Evolutionary conservation across 2,888 invertebrate genomes (phyloP), one percentile per base, ranked within the genome.

Genomic region (Spicauda simplicius): DNA sequence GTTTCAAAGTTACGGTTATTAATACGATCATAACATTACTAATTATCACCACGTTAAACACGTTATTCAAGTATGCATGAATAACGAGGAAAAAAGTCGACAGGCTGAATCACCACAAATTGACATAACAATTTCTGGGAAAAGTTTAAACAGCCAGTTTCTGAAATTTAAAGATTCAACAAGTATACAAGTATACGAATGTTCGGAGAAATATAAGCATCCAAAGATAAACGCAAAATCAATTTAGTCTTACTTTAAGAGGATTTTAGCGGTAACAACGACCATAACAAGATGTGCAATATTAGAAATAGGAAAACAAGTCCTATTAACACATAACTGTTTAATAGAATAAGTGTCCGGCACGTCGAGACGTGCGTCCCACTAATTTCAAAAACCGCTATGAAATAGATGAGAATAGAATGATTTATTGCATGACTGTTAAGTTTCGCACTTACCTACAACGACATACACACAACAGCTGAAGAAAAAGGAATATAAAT

Each of bases 391-490:
- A 58, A 58, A 53, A 58, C 64, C 64, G 64, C 52, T 64, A 55
- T 33, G 20, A 20, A 25, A 58, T 48, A 11, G 45, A 48, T 45
- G 45, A 45, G 58, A 64, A 65, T 64, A 57, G 57, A 64, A 58
- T 59, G 53, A 65, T 65, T 65, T 59, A 59, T 65, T 59, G 53
- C 65, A 65, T 65, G 65, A 65, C 65, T 65, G 45, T 54, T 16
- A 45, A 53, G 41, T 54, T 65, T 65, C 53, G 59, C 54, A 59
- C 59, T 54, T 59, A 41, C 53, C 58, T 16, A 59, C 54, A 41
- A 59, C 52, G 25, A 64, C 48, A 16, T 48, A 2, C 16, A 16
- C 16, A 48, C 3, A 25, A 2, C 14, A 14, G 3, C 33, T 6
- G 8, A n/a, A n/a, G n/a, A n/a, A n/a, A n/a, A n/a, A n/a, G n/a